Evolutionary conservation across 2,113 vertebrate species (phyloP), one percentile per base, ranked within the genome.

Genomic region (Tamias sibiricus): DNA sequence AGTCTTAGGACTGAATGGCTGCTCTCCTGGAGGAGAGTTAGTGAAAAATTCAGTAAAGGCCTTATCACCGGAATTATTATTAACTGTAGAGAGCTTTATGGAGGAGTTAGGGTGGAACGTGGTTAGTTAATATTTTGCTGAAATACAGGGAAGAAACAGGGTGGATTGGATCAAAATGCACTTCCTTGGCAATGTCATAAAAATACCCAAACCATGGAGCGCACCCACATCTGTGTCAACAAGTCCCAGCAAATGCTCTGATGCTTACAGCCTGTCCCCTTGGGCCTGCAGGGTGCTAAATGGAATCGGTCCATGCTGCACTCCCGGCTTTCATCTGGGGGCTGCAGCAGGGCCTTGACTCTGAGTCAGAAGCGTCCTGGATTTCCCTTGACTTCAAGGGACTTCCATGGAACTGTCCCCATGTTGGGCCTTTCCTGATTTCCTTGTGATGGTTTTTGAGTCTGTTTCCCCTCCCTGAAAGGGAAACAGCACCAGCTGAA

Each of bases 121-220:
- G 19, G 54, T 42, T 75, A 71, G 75, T 77, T 88, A 85, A 77
- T 91, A n/a, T 85, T 95, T 95, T 94, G 88, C 93, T 95, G 71
- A 95, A 91, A 87, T 54, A 42, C 10, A 37, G 40, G 44, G 80
- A 96, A 87, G 57, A 90, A 75, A 87, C 52, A 57, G 49, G 35
- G 49, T 64, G 17, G 1, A 8, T 80, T 68, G 44, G 42, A 42
- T 75, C 35, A 22, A 59, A 42, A 52, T 2, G 22, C 37, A 75
- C 44, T 84, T 86, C 64, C 22, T 26, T 90, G 71, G 69, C 42
- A n/a, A 69, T 59, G 83, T 59, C 62, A 57, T 54, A 32, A 69
- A 69, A 89, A 40, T 32, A 42, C 47, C 72, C 42, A 47, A 69
- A 72, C 52, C 0, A 4, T 40, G 52, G 59, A 40, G 14, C 9